Base-by-base conservation (phyloP, 2,888 invertebrate species). In the Anodontia alba region DNA sequence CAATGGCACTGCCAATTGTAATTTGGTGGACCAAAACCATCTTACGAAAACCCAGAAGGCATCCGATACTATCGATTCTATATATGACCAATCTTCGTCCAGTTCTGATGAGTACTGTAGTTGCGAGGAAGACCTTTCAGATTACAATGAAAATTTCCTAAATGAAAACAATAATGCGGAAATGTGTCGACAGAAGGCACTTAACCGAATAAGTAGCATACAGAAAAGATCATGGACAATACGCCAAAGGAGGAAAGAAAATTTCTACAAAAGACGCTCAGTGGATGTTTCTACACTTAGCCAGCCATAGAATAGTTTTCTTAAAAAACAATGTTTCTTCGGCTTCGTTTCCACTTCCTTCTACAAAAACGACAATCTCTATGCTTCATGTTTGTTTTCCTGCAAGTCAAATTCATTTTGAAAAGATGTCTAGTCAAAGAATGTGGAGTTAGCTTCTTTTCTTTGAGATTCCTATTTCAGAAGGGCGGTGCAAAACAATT, bases 151-250 rank as follows among this genome's bases (percentile, higher is more conserved):
- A 12, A 33, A 62, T 62, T 8, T 33, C 54, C 3, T 54, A 29
- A n/a, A 23, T 26, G 62, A 62, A 1, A 20, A 12, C 5, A 10
- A 33, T 62, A 62, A 54, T 7, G 5, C 23, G 1, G 29, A 54
- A 8, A n/a, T n/a, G 5, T 29, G 5, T 10, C 26, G 5, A 8
- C 17, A 62, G 33, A 62, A 17, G 3, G 17, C 62, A 33, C 33
- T 62, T 10, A 62, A 33, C 31, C 31, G 62, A 62, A 62, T 62
- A 26, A 62, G 62, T 20, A 62, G 33, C 15, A 62, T 62, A 17
- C 62, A 62, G 23, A 62, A 62, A 62, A 20, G 62, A 33, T 62
- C 62, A 17, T 62, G 62, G 62, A 20, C 33, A 33, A 62, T 62
- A n/a, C 62, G 62, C 1, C 62, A 62, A 20, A 62, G 20, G 33